Base-by-base conservation (phyloP, 2,888 invertebrate genomes). In the Melipona beecheii region DNA sequence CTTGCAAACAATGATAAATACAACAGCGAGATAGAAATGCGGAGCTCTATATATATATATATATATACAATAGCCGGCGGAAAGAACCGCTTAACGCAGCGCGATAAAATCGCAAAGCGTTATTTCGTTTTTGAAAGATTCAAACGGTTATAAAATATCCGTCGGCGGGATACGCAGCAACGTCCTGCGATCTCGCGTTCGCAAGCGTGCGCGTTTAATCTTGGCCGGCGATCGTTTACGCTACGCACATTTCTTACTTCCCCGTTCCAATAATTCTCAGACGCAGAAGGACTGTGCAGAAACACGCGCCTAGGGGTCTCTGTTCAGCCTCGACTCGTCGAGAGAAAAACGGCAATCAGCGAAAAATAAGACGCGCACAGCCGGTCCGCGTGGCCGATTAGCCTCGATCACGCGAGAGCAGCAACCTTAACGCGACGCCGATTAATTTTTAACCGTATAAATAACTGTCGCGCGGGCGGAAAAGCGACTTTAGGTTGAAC, bases 41-140 rank as follows among this genome's bases (percentile, higher is more conserved):
- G 60, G 31, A 6, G 43, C 43, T 19, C n/a, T n/a, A n/a, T n/a
- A n/a, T n/a, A n/a, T n/a, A n/a, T n/a, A n/a, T n/a, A n/a, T n/a
- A n/a, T n/a, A 11, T 17, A 4, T 72, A 6, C 24, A 52, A 52
- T n/a, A 50, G 19, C 5, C 56, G 56, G 69, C 50, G 62, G 68
- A 60, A 60, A 50, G 49, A 66, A 19, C n/a, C 27, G 54, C 19
- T 62, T 50, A 71, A 71, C 17, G 65, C 11, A 43, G 60, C 66
- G 21, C 69, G 64, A 79, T 21, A 69, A n/a, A 19, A 36, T 58
- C 60, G 71, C 71, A 56, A 75, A 80, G 62, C 71, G 66, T 75
- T 64, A 15, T 75, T 81, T 83, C 81, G 72, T 81, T 75, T 71
- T 54, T 72, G 36, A 36, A 75, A 72, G 75, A 76, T 84, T 73